Base-by-base conservation (phyloP, 2,888 invertebrate species). In the Deilephila porcellus region DNA sequence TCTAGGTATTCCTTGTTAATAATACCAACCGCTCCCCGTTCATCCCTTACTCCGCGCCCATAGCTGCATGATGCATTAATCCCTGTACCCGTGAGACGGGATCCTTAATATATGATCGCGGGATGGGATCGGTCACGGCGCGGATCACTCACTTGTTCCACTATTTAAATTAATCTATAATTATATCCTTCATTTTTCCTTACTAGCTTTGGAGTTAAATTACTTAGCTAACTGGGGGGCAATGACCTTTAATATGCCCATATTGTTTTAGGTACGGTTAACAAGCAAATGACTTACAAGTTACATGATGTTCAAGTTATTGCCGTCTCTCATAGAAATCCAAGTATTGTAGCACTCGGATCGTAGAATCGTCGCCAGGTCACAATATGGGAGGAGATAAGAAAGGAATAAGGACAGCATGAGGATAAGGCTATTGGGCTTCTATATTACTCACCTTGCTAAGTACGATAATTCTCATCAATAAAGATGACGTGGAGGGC, bases 11-110 rank as follows among this genome's bases (percentile, higher is more conserved):
- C 14, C 2, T 0, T 4, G 60, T 60, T 3, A 62, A 62, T n/a
- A n/a, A 14, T 72, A 25, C 52, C 25, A 62, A 11, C 72, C 79
- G 80, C 78, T 72, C 1, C 8, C 25, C 74, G 77, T 80, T 79
- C 37, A 3, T 74, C 56, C 76, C 77, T 84, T 74, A 74, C 64
- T 53, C 78, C 85, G 72, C 75, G 71, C 75, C 77, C 73, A 75
- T 75, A 81, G 81, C 87, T 85, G 88, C 91, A 90, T 91, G 92
- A 93, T 93, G 91, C 93, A 94, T 94, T 93, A 93, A 93, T 93
- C 92, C 92, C 87, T 90, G 91, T 90, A 89, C 89, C 83, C 81
- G 83, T 81, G 85, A 82, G 90, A 90, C 89, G 88, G 67, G 87
- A 90, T 91, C 88, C 88, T 86, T 93, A 92, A 93, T 93, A 92